A percentile compares a stretch with the other conserved stretches of the same genome.
phyloP scores from a whole-genome alignment of 2,888 invertebrate species.

The Mactromeris polynyma region DNA sequence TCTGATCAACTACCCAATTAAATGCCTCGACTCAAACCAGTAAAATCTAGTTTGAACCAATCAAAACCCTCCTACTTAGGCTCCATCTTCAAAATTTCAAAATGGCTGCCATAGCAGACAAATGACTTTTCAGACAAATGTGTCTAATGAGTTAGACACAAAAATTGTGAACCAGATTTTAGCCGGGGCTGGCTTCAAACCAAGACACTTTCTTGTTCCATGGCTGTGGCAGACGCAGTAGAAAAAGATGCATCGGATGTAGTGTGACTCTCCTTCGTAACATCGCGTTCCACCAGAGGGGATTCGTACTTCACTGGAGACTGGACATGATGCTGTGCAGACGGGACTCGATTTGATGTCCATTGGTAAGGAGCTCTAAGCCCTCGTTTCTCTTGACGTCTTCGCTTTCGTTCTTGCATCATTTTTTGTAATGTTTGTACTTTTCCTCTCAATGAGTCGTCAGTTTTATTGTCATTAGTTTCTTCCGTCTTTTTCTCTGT shows the following conservation, averaged over 20 bases:
- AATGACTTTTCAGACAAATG: conserved; percentile 41
- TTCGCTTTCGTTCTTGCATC: conserved; percentile 94
- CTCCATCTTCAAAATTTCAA: conserved; percentile 22
- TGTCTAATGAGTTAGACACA: conserved; percentile 69
- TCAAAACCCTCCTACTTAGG: conserved; percentile 37
- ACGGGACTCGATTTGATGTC: conserved; percentile 52
- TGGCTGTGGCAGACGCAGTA: conserved; percentile 48
- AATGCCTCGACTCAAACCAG: conserved; percentile 44
- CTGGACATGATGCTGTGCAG: conserved; percentile 38
- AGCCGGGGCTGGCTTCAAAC: conserved; percentile 72
- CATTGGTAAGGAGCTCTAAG: conserved; percentile 79
- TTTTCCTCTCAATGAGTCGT: conserved; percentile 91
- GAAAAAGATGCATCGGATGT: conserved; percentile 49
- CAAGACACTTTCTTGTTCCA: conserved; percentile 78
- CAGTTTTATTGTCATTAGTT: not conserved
- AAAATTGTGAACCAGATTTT: conserved; percentile 59
- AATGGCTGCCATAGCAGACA: conserved; percentile 30
- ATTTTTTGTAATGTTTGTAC: conserved; percentile 95
- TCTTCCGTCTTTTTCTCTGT: conserved; percentile 46
- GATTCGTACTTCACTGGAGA: conserved; percentile 43
- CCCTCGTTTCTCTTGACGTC: conserved; percentile 91
- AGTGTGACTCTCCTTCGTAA: conserved; percentile 43
- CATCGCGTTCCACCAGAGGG: conserved; percentile 49
- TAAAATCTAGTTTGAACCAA: conserved; percentile 29
- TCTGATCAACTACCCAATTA: conserved; percentile 52